A percentile compares a stretch with the other conserved stretches of the same genome.
Conservation (phyloP, 1,140 invertebrate species). For the Chymomyza costata region DNA sequence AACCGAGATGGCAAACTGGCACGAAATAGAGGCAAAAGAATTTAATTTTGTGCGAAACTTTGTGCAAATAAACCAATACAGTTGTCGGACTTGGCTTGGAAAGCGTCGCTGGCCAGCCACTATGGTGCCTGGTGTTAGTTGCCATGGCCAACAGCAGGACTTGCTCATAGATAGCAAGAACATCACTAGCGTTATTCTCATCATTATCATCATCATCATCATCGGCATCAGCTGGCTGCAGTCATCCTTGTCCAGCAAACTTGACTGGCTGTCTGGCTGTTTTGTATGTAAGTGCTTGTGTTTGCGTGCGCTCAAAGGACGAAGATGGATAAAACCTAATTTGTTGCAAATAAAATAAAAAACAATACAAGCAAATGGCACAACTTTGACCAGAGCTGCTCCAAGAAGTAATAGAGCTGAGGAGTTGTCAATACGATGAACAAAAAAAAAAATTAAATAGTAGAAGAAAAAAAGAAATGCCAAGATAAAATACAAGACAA, state of each 20-base stretch:
- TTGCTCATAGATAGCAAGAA: no score
- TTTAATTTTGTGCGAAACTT: slow-evolving; percentile 58
- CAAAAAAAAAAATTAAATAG: slow-evolving; percentile 1
- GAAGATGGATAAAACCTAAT: slow-evolving; percentile 49
- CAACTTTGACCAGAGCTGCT: background rate
- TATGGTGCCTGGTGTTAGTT: no score
- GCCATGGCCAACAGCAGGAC: no score
- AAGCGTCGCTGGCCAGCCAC: background rate
- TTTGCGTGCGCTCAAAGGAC: slow-evolving; percentile 6
- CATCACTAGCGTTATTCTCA: no score
- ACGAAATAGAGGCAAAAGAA: slow-evolving; percentile 33
- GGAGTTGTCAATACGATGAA: background rate
- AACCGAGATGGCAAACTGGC: slow-evolving; percentile 15
- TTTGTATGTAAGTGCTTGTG: background rate
- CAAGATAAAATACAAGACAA: slow-evolving; percentile 21
- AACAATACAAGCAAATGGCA: slow-evolving; percentile 8
- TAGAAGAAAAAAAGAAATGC: slow-evolving; percentile 2
- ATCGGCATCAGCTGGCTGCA: slow-evolving; percentile 16
- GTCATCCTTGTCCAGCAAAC: slow-evolving; percentile 7
- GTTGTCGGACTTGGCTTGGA: background rate
- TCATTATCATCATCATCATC: slow-evolving; percentile 18
- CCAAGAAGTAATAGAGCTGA: slow-evolving; percentile 11
- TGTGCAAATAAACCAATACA: slow-evolving; percentile 20
- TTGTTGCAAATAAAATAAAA: slow-evolving; percentile 59
- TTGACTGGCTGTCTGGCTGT: slow-evolving; percentile 9